Percentiles rank a stretch among this genome's conserved stretches.
phyloP scores from a whole-genome alignment of 2,888 invertebrate genomes.

The Antheraea assamensis region DNA sequence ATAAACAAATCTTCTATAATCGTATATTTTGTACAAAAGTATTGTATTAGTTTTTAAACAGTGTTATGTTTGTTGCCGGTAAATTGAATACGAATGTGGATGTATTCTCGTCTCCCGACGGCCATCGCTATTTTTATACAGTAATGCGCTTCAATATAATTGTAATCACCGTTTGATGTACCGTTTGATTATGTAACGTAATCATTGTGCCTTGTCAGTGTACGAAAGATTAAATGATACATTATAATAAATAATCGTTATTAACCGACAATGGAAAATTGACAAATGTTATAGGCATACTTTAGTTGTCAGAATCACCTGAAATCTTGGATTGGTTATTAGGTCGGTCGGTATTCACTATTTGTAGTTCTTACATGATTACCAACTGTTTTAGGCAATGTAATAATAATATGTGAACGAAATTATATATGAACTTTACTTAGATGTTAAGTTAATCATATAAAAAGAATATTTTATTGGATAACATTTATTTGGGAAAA shows the following conservation, averaged over 20 bases:
- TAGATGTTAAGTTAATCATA: background rate
- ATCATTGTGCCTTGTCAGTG: background rate
- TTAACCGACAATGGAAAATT: no score
- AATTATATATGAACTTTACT: no score
- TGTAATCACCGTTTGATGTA: background rate
- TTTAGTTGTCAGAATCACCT: background rate
- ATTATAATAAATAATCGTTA: background rate
- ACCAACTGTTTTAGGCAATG: no score
- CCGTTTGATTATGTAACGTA: background rate
- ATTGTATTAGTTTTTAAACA: background rate
- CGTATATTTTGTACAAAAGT: background rate
- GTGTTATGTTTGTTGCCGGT: background rate
- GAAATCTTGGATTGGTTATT: background rate
- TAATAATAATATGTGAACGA: no score
- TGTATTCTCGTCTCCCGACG: background rate
- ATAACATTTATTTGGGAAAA: background rate
- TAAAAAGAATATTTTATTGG: no score
- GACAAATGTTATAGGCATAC: no score
- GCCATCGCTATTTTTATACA: background rate
- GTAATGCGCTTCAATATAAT: background rate
- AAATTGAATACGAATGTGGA: background rate
- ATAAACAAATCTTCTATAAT: background rate
- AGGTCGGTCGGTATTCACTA: no score
- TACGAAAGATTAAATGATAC: background rate
- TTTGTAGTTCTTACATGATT: no score